A percentile compares a stretch with the other conserved stretches of the same genome.
Conservation (phyloP, 1,140 invertebrate species). For the Dinothrombium tinctorium region DNA sequence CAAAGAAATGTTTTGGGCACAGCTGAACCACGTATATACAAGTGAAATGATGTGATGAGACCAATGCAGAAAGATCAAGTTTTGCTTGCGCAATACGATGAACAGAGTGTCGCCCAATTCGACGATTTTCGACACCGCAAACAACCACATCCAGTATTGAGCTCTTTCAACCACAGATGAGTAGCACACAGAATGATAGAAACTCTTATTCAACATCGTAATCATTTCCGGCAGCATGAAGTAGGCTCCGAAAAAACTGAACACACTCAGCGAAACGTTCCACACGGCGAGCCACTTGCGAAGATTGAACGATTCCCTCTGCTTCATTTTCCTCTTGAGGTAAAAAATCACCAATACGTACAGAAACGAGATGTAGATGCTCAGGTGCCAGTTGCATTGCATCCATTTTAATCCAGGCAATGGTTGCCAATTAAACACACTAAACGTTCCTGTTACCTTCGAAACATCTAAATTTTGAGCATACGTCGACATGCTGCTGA, state of each 20-base stretch:
- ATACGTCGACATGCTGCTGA: too few relatives aligned
- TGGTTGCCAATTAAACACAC: too few relatives aligned
- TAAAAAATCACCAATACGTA: conserved; percentile 33
- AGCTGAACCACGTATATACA: conserved; percentile 90
- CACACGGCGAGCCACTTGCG: neutral
- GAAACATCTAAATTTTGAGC: too few relatives aligned
- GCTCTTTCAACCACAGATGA: conserved; percentile 50
- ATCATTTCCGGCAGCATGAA: conserved; percentile 42
- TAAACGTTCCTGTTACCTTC: too few relatives aligned
- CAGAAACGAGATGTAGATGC: conserved; percentile 3
- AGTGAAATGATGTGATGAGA: conserved; percentile 42
- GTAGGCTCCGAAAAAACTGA: conserved; percentile 1
- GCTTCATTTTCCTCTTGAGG: conserved; percentile 58
- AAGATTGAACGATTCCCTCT: conserved; percentile 34
- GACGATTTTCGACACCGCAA: conserved; percentile 2
- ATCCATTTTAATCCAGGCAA: conserved; percentile 8
- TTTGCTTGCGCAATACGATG: conserved; percentile 82
- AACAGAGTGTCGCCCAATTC: conserved; percentile 86
- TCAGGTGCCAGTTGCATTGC: conserved; percentile 7
- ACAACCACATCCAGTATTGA: neutral
- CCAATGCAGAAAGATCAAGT: conserved; percentile 90
- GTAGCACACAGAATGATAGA: conserved; percentile 3
- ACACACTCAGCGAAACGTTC: neutral
- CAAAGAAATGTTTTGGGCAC: conserved; percentile 83
- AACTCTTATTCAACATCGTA: conserved; percentile 28